A percentile compares a stretch with the other conserved stretches of the same genome.
Conservation (phyloP, 1,140 invertebrate genomes). For the Trichonephila clavata region DNA sequence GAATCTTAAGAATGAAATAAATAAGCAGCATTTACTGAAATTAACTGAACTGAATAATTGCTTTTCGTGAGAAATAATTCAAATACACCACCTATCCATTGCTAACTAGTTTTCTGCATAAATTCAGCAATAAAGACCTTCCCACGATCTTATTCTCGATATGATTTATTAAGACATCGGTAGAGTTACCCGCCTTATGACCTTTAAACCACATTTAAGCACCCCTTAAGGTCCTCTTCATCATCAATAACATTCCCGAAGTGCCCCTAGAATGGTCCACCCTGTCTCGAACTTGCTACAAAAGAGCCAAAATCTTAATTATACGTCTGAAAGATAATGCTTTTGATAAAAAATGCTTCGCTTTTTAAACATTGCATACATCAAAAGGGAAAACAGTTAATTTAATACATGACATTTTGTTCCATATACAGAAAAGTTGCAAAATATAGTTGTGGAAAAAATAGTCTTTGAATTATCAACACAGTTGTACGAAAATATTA, state of each 20-base stretch:
- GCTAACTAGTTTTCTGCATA: neutral
- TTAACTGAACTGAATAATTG: too few species aligned
- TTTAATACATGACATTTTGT: neutral
- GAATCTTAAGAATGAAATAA: too few species aligned
- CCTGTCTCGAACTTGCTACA: neutral
- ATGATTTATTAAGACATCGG: conserved; percentile 18
- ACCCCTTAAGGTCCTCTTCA: neutral
- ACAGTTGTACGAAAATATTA: too few species aligned
- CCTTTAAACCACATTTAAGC: neutral
- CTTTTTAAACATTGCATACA: neutral
- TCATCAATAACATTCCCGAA: neutral
- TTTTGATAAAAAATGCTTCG: neutral
- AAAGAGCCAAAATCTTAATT: neutral
- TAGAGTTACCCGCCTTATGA: neutral
- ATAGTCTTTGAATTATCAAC: too few species aligned
- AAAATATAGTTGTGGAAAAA: too few species aligned
- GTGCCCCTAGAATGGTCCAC: neutral
- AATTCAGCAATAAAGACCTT: neutral
- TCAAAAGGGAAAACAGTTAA: neutral
- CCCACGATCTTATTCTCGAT: conserved; percentile 1
- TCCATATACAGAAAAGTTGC: neutral
- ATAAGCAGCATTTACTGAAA: too few species aligned
- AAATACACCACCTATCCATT: too few species aligned
- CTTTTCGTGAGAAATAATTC: too few species aligned
- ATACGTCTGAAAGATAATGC: neutral